These are phyloP conservation scores for Sphaeramia orbicularis DNA, from an alignment of 2,797 vertebrate species.

Conservation along the genomic window DNA sequence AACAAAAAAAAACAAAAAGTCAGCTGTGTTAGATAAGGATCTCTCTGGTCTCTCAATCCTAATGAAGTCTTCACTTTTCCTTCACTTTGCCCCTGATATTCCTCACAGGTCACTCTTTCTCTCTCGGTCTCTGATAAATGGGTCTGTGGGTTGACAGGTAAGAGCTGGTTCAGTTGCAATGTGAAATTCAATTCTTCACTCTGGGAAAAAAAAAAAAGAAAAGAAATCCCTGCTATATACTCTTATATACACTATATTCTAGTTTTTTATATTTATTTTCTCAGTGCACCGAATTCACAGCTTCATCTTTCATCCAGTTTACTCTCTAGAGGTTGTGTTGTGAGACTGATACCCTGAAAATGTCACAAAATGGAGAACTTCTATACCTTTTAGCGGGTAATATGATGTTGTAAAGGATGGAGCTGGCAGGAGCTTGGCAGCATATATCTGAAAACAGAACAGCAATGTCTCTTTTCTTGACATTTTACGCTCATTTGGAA, in stretches of 20 bases:
- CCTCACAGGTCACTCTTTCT: constrained; percentile 26
- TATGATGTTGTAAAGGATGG: constrained; percentile 13
- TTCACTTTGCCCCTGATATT: constrained; percentile 31
- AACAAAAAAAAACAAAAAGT: no score
- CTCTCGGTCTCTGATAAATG: constrained; percentile 37
- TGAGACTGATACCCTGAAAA: constrained; percentile 7
- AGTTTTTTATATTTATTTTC: not conserved
- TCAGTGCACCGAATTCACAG: not conserved
- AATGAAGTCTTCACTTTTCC: constrained; percentile 30
- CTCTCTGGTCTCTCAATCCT: not conserved
- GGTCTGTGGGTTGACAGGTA: constrained; percentile 47
- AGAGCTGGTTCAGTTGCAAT: constrained; percentile 48
- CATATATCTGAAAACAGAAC: constrained; percentile 3
- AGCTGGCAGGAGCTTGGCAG: constrained; percentile 17
- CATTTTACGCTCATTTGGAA: constrained; percentile 19
- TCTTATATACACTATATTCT: not conserved
- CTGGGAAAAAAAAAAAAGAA: constrained; percentile 21
- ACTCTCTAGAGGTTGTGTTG: constrained; percentile 4
- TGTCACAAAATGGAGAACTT: constrained; percentile 11
- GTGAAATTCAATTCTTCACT: constrained; percentile 56
- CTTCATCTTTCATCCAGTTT: constrained; percentile 26
- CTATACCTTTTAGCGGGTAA: constrained; percentile 14
- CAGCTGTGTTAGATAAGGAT: constrained; percentile 1
- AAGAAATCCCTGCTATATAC: constrained; percentile 9
- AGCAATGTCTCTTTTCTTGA: constrained; percentile 13